Evolutionary conservation across 2,888 invertebrate genomes (phyloP).

Genomic region (Lomographa bimaculata): DNA sequence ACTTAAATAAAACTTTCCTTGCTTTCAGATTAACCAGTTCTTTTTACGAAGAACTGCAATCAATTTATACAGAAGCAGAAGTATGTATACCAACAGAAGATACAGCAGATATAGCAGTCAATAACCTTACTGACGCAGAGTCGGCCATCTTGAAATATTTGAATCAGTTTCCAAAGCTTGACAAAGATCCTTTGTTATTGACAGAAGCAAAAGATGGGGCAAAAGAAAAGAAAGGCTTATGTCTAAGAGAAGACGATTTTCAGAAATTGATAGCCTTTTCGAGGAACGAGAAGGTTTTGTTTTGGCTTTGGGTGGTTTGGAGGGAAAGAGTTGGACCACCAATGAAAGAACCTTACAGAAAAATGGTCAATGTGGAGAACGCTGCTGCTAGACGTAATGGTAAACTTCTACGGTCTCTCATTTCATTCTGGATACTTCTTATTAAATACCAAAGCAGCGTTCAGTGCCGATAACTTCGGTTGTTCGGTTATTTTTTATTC

Average conservation of each 20-base stretch:
- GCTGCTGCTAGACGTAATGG: constrained; percentile 85
- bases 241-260: constrained; percentile 85
- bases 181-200: constrained; percentile 30
- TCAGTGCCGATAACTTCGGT: too few relatives aligned
- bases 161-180: too few relatives aligned
- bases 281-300: constrained; percentile 72
- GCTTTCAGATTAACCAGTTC: constrained; percentile 65
- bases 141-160: constrained; percentile 42
- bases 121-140: constrained; percentile 50
- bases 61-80: constrained; percentile 83
- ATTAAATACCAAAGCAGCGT: too few relatives aligned
- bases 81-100: constrained; percentile 76
- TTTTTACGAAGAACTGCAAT: constrained; percentile 79
- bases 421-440: too few relatives aligned
- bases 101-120: constrained; percentile 30
- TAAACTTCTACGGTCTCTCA: constrained; percentile 58
- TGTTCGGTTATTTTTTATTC: too few relatives aligned
- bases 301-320: constrained; percentile 87
- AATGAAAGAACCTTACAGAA: constrained; percentile 80
- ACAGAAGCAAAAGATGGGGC: constrained; percentile 35
- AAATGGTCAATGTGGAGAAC: constrained; percentile 84
- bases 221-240: constrained; percentile 45
- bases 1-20: too few relatives aligned
- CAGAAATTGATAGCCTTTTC: constrained; percentile 82
- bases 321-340: constrained; percentile 83